Evolutionary conservation across 2,113 vertebrate species (phyloP).

Genomic region (Thunnus thynnus): DNA sequence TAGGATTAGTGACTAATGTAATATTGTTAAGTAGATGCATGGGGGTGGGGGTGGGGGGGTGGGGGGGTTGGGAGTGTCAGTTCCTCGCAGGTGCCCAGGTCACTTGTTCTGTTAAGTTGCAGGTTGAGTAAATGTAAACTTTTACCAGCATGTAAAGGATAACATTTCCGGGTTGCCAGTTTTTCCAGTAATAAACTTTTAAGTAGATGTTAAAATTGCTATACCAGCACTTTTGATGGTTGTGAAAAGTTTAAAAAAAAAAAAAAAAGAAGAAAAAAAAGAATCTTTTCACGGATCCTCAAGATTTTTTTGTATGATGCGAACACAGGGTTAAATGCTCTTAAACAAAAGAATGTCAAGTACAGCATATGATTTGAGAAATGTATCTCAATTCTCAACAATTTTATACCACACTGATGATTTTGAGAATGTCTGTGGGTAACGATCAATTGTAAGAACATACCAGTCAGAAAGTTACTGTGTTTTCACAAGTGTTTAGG

Average conservation of each 20-base stretch:
- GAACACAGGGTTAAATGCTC: constrained; percentile 65
- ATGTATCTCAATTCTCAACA: constrained; percentile 38
- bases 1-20: constrained; percentile 15
- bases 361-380: constrained; percentile 57
- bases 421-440: constrained; percentile 73
- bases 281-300: constrained; percentile 46
- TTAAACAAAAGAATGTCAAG: constrained; percentile 70
- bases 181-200: constrained; percentile 40
- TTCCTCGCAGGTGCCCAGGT: constrained; percentile 18
- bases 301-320: constrained; percentile 62
- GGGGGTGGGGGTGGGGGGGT: not conserved
- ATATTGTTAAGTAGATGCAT: constrained; percentile 38
- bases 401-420: constrained; percentile 65
- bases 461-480: constrained; percentile 69
- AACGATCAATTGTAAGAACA: constrained; percentile 54
- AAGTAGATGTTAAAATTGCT: constrained; percentile 42
- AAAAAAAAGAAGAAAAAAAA: not conserved
- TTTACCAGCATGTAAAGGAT: constrained; percentile 64
- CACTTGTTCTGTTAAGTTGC: constrained; percentile 29
- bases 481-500: constrained; percentile 64
- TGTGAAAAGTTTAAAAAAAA: constrained; percentile 13
- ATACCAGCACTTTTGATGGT: constrained; percentile 77
- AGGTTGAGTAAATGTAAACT: constrained; percentile 19
- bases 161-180: constrained; percentile 31
- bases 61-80: not conserved